Base-by-base conservation (phyloP, 2,888 invertebrate genomes). In the Dendrolimus pini region DNA sequence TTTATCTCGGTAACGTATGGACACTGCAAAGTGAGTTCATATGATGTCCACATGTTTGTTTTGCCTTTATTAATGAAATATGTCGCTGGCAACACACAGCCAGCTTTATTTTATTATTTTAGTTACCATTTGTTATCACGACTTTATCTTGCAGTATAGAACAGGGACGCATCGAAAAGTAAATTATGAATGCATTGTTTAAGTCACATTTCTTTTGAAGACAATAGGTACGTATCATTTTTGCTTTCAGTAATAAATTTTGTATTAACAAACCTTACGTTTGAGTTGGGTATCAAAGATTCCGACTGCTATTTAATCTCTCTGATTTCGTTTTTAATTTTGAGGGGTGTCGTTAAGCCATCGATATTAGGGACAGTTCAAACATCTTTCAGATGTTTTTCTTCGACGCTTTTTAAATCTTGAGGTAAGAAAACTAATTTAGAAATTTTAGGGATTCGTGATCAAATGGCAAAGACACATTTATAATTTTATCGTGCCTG, bases 61-160 rank as follows among this genome's bases (percentile, higher is more conserved):
- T 90, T 89, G 80, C 76, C 83, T 89, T 90, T 89, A 87, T 89
- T 90, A 90, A 89, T 90, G 88, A 89, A 90, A 90, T 90, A 90
- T 89, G 89, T 89, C 89, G 88, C 87, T 86, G 72, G 76, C 79
- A 80, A 77, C 75, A 75, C 70, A 77, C 70, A 76, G 83, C 74
- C 70, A 76, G 83, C 74, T 87, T 47, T 87, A 87, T 89, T 89
- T 88, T 89, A 86, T 89, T 89, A 88, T 89, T 89, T 89, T 88
- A 89, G 88, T 89, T 86, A 88, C 86, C 87, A 89, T 89, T 89
- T 85, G 87, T 90, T 90, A 89, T 90, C 89, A 90, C 88, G 89
- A 89, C 84, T 89, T 88, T 89, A 89, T 89, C 89, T 47, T 87
- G 79, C 74, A 74, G 82, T 84, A 47, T 47, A 83, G 85, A 79